Base-by-base conservation (phyloP, 2,797 vertebrate genomes). In the Trachops cirrhosus region DNA sequence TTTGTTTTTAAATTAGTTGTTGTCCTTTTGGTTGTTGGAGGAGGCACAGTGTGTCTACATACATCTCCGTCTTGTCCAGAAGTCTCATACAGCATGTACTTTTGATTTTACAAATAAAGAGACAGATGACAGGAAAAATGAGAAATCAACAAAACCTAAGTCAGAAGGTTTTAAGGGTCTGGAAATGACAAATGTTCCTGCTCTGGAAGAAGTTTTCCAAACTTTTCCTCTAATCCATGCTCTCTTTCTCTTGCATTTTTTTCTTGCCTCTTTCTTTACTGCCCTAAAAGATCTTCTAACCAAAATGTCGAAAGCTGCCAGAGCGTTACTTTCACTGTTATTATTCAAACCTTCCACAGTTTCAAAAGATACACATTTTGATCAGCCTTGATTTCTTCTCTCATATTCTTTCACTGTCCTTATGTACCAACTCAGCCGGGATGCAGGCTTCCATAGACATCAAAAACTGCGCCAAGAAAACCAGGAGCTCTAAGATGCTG, bases 381-480 rank as follows among this genome's bases (percentile, higher is more conserved):
- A 73, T 84, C 12, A 54, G 52, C 24, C 50, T 37, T 67, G 21
- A 59, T 89, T 86, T 84, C 44, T 52, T 75, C 50, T 80, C 64
- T 93, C 48, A n/a, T 57, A 57, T n/a, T 32, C 21, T 75, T 18
- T 78, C 34, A 3, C 41, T 68, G 32, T 62, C 50, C 96, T 74
- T 80, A 79, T 95, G 14, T 93, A 88, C 74, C 95, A 59, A 92
- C 94, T 77, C 95, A 99, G 99, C 98, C 97, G 99, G 99, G 54
- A 98, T 99, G 99, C 98, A 99, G 0, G 99, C 98, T 11, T 99
- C 99, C 70, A 97, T 99, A 82, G 97, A 98, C 8, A 96, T 99
- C 92, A 97, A 97, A 93, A 97, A 92, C 74, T 99, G 99, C 92
- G 97, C 98, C 1, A 98, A 97, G 71, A 98, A 99, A 95, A 68